phyloP scores from a whole-genome alignment of 2,113 vertebrate genomes.

The Dipodomys ordii region DNA sequence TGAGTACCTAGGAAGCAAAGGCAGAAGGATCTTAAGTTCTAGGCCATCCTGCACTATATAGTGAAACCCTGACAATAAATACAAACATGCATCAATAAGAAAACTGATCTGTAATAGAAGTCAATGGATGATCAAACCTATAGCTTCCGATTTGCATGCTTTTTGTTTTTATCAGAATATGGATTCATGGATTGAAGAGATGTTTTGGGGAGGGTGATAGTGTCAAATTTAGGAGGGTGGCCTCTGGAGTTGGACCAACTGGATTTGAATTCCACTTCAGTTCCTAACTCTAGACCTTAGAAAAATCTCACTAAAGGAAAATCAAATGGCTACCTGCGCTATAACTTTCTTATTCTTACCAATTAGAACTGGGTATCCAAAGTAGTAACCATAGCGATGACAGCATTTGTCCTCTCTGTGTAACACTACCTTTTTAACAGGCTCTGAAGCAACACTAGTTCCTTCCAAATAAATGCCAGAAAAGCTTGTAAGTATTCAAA shows the following conservation, averaged over 20 bases:
- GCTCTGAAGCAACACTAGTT: neutral
- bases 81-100: neutral
- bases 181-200: neutral
- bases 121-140: slow-evolving; percentile 21
- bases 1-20: too few relatives aligned
- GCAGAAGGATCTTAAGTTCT: too few relatives aligned
- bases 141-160: neutral
- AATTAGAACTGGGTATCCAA: neutral
- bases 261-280: neutral
- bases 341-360: neutral
- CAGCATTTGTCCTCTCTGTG: neutral
- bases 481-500: neutral
- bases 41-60: neutral
- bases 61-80: neutral
- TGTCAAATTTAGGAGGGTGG: neutral
- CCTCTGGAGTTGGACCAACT: neutral
- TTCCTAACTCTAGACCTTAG: slow-evolving; percentile 15
- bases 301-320: neutral
- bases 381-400: neutral
- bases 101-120: neutral
- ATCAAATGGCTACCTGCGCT: neutral
- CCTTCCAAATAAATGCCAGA: neutral
- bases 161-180: neutral
- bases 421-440: neutral
- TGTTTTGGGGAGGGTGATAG: neutral